Evolutionary conservation across 2,888 invertebrate species (phyloP), one percentile per base, ranked within the genome.

Genomic region (Macaria liturata): DNA sequence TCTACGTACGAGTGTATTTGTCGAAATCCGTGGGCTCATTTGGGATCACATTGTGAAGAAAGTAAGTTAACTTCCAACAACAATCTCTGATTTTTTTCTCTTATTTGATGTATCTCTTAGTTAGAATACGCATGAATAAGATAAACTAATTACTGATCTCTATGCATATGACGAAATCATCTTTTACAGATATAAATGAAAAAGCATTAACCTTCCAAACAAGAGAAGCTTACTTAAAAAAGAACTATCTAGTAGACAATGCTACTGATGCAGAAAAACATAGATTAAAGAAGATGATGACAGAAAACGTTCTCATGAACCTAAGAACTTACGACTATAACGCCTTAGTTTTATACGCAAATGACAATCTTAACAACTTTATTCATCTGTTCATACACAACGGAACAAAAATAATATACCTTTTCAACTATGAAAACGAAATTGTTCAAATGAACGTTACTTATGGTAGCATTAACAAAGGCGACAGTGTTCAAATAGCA

Each of bases 301-400:
- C 93, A 8, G 94, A 97, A 80, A 95, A 96, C 71, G 94, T 98
- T 56, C 92, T 98, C n/a, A 94, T 98, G 79, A 98, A 98, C 84
- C 91, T 98, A 61, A 93, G 98, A 70, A 98, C 98, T 0, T 97
- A 97, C 78, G 96, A 96, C 72, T 93, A 94, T 43, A 94, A 96
- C 67, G 95, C 97, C 0, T 85, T 98, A 70, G 95, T 98, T 20
- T 89, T 98, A 5, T 98, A 98, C 77, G 97, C 97, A 39, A 97
- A 98, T 78, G 98, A 98, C 83, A 96, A 98, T 81, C 91, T 97
- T 59, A 98, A 98, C 80, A 98, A 98, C 84, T 98, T 98, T 81
- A 95, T 98, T 51, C 98, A 98, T 83, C 86, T 98, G 34, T 97
- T 96, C 83, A 95, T 98, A 62, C 94, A 95, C 65, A 95, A 95